These are phyloP conservation scores for Myotis brandtii DNA, from an alignment of 2,113 vertebrate genomes.

Conservation along the genomic window DNA sequence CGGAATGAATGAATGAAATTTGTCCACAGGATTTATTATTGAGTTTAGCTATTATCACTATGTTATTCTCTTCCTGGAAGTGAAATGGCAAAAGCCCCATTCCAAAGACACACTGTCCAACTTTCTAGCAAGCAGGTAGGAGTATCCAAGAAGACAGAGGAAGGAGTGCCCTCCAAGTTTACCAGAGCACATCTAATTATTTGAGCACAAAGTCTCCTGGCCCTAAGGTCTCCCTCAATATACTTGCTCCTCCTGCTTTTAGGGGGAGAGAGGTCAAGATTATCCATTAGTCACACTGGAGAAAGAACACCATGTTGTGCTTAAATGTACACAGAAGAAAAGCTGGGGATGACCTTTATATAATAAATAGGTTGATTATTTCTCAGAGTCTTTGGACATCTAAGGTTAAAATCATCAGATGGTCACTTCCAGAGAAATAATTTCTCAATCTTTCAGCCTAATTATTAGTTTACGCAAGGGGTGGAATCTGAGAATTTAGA, in stretches of 20 bases:
- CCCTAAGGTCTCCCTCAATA: background rate
- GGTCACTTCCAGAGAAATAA: constrained; percentile 39
- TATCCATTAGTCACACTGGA: constrained; percentile 33
- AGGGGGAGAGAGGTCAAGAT: background rate
- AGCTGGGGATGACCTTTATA: background rate
- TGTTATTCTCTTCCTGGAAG: constrained; percentile 32
- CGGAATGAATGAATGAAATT: constrained; percentile 24
- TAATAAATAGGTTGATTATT: constrained; percentile 30
- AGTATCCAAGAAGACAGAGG: background rate
- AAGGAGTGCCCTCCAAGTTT: constrained; percentile 25
- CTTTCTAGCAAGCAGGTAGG: background rate
- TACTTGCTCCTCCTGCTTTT: background rate
- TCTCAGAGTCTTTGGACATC: constrained; percentile 16
- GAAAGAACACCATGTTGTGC: constrained; percentile 21
- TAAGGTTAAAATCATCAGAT: constrained; percentile 42
- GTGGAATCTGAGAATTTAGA: constrained; percentile 54
- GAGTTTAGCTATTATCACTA: constrained; percentile 10
- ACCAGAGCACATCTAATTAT: background rate
- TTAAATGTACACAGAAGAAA: constrained; percentile 48
- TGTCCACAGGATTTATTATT: background rate
- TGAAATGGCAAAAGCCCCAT: constrained; percentile 51
- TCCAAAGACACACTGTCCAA: background rate
- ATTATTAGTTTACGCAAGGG: background rate
- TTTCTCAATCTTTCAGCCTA: constrained; percentile 32
- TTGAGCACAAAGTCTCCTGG: constrained; percentile 1